Conservation (phyloP, 2,113 vertebrate species). For the Aegithalos caudatus region DNA sequence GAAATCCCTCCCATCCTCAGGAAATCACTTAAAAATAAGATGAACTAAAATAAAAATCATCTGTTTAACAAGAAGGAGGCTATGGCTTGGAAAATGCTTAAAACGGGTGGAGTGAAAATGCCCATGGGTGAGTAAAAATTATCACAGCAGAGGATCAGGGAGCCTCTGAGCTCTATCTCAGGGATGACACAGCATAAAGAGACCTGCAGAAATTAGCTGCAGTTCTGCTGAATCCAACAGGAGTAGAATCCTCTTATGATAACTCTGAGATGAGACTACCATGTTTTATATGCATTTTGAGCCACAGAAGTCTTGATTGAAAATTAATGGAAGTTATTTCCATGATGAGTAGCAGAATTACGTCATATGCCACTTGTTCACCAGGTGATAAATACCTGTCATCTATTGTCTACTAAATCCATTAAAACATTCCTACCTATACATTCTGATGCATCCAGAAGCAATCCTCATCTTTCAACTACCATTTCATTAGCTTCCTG, state of each 20-base stretch:
- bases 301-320: neutral
- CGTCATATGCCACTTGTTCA: neutral
- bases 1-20: neutral
- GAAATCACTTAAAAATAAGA: constrained; percentile 45
- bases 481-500: neutral
- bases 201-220: neutral
- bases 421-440: neutral
- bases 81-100: constrained; percentile 21
- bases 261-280: neutral
- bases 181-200: neutral
- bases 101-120: constrained; percentile 20
- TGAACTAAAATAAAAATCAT: neutral
- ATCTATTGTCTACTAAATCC: neutral
- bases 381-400: neutral
- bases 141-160: neutral
- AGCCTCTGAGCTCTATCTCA: neutral
- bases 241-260: neutral
- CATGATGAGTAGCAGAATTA: neutral
- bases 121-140: neutral
- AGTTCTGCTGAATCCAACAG: neutral
- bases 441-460: neutral
- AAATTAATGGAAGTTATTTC: neutral
- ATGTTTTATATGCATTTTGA: neutral
- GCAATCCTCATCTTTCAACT: neutral
- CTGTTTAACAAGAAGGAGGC: constrained; percentile 14